These are phyloP conservation scores for Crossocerus cetratus DNA, from an alignment of 2,888 invertebrate species.

Conservation along the genomic window DNA sequence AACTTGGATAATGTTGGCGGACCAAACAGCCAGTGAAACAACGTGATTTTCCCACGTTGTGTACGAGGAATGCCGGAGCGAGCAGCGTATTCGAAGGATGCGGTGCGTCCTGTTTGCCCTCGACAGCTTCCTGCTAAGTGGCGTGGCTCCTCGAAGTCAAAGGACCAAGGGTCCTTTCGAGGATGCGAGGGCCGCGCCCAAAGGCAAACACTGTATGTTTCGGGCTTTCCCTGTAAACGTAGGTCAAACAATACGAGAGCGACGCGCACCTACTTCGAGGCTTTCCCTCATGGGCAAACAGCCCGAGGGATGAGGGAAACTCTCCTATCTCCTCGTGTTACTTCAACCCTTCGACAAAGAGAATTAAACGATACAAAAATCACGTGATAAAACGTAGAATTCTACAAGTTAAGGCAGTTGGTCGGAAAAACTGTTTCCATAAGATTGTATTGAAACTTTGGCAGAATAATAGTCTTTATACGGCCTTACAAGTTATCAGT, in stretches of 20 bases:
- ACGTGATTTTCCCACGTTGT: conserved; percentile 30
- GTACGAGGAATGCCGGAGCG: conserved; percentile 7
- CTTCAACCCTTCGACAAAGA: neutral
- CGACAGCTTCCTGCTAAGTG: conserved; percentile 60
- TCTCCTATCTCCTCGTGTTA: conserved; percentile 17
- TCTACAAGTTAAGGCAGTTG: too few relatives aligned
- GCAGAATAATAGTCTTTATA: too few relatives aligned
- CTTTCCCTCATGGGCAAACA: conserved; percentile 38
- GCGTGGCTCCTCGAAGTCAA: conserved; percentile 44
- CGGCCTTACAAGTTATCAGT: too few relatives aligned
- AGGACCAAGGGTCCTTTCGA: conserved; percentile 13
- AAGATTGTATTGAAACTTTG: too few relatives aligned
- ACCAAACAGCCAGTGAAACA: neutral
- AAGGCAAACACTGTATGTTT: conserved; percentile 62
- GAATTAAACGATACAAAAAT: too few relatives aligned
- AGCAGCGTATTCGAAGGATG: conserved; percentile 2
- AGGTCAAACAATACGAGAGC: conserved; percentile 54
- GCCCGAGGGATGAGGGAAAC: conserved; percentile 31
- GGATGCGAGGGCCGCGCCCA: conserved; percentile 44
- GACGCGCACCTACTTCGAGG: conserved; percentile 45
- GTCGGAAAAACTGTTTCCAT: too few relatives aligned
- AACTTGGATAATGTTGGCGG: too few relatives aligned
- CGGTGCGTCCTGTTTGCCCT: conserved; percentile 50
- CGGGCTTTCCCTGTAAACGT: conserved; percentile 66
- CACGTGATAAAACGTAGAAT: too few relatives aligned